Base-by-base conservation (phyloP, 2,113 vertebrate genomes). In the Carassius gibelio region DNA sequence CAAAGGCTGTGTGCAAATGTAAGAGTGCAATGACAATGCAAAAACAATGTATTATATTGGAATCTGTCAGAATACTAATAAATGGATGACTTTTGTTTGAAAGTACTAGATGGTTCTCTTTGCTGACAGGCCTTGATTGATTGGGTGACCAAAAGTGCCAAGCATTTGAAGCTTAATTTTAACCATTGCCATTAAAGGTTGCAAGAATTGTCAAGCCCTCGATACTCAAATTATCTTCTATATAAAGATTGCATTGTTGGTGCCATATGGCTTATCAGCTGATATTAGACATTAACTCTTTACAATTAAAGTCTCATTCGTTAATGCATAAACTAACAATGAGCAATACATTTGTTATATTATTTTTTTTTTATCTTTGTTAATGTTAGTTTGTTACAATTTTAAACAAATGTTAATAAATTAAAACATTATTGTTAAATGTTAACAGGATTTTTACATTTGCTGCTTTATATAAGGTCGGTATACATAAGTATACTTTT, bases 1-100 rank as follows among this genome's bases (percentile, higher is more conserved):
- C 72, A 69, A 79, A 81, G 30, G 26, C 50, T 34, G 6, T 61
- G 55, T 45, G 34, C 76, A 81, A 62, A 38, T 36, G 55, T 80
- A 5, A 80, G 74, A 71, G 55, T 57, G 36, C n/a, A 14, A 42
- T 77, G 48, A 45, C 50, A 80, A 64, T 26, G 15, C 8, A 13
- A 17, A 52, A 75, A 52, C 74, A 75, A 75, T 75, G 64, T 68
- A 23, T 61, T 78, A 8, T 38, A 11, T 30, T 17, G 23, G 36
- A 13, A 80, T 80, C 21, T 45, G 7, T 45, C 36, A 42, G 34
- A 79, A 23, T 80, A 42, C 19, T 45, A 80, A 62, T 64, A 9
- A 1, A 61, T 1, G 0, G 19, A 78, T 52, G 8, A 75, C 45
- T 75, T 75, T 52, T 75, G 74, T 15, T 26, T 75, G 42, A 50